phyloP scores from a whole-genome alignment of 2,797 vertebrate genomes.

The Gorsachius magnificus region DNA sequence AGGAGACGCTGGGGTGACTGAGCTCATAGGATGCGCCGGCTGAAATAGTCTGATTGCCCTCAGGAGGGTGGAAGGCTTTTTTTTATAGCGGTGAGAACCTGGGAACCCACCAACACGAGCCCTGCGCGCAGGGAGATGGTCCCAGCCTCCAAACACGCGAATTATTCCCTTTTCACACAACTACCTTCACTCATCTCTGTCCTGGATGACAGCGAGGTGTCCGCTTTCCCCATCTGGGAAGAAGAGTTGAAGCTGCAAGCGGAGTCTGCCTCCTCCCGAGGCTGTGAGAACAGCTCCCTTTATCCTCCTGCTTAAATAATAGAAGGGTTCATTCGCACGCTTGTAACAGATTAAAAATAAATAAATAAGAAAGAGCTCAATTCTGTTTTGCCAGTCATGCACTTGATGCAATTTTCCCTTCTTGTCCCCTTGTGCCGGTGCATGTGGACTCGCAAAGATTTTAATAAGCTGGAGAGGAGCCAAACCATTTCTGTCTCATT shows the following conservation, averaged over 20 bases:
- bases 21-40: rapidly evolving
- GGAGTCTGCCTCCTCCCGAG: background rate
- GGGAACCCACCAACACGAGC: background rate
- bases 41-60: rapidly evolving
- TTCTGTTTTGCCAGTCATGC: background rate
- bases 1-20: rapidly evolving
- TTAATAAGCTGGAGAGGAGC: conserved; percentile 19
- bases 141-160: rapidly evolving
- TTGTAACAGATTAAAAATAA: background rate
- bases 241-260: background rate
- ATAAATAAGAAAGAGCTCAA: background rate
- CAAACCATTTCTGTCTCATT: conserved; percentile 7
- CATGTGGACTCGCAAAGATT: background rate
- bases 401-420: background rate
- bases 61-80: background rate
- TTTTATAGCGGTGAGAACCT: background rate
- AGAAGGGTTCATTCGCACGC: background rate
- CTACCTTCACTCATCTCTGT: background rate
- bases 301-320: conserved; percentile 9
- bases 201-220: background rate
- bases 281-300: background rate
- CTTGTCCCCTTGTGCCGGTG: background rate
- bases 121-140: rapidly evolving
- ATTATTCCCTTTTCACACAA: background rate
- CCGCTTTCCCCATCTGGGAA: background rate